Conservation (phyloP, 2,113 vertebrate genomes). For the Stomatorhinus ivindoensis region DNA sequence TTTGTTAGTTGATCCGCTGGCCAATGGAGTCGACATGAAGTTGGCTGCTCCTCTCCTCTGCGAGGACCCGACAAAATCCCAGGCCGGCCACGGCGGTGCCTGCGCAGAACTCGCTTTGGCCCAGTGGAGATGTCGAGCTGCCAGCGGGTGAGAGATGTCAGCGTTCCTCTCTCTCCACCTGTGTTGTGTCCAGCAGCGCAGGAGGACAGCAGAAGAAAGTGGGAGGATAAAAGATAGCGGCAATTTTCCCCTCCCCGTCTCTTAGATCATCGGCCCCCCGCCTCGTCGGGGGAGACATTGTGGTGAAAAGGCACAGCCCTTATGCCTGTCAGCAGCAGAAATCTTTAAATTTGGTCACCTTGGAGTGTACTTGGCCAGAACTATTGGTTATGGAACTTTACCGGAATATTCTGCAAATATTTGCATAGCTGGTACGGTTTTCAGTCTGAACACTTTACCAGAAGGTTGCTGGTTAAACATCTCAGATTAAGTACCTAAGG, state of each 20-base stretch:
- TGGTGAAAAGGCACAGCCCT: background rate
- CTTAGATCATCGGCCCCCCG: background rate
- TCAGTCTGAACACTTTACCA: background rate
- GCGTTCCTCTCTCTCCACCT: background rate
- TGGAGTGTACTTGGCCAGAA: background rate
- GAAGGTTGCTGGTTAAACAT: background rate
- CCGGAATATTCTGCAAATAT: background rate
- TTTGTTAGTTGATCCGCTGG: background rate
- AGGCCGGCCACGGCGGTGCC: background rate
- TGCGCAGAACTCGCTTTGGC: background rate
- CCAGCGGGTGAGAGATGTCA: slow-evolving; percentile 4
- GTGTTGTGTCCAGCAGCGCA: background rate
- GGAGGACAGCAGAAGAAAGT: background rate
- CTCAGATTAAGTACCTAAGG: background rate
- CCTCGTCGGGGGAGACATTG: background rate
- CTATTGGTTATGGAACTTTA: background rate
- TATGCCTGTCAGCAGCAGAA: background rate
- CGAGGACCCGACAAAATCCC: background rate
- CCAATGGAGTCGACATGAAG: background rate
- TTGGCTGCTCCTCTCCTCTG: background rate
- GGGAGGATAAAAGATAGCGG: background rate
- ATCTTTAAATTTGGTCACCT: background rate
- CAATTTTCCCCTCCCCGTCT: background rate
- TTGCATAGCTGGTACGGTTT: background rate
- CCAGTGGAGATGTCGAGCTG: background rate